These are phyloP conservation scores for Syndactyla subalaris DNA, from an alignment of 2,797 vertebrate species.

Conservation along the genomic window DNA sequence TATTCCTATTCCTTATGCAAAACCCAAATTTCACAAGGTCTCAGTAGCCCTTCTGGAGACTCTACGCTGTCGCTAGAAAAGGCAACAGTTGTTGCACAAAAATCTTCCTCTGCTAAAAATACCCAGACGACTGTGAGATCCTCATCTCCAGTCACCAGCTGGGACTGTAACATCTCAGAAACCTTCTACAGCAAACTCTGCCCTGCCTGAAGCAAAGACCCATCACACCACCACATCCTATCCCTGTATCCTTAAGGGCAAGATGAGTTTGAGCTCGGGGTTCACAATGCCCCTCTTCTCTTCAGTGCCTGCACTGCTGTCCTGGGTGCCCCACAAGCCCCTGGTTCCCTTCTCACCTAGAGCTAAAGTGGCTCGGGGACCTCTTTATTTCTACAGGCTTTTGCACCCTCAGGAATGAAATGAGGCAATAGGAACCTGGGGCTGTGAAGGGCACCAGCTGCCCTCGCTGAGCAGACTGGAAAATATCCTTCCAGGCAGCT, in stretches of 20 bases:
- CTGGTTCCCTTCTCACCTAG: neutral
- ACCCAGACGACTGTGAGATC: neutral
- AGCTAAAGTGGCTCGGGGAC: neutral
- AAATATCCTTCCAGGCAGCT: neutral
- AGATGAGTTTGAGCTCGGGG: neutral
- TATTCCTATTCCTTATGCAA: neutral
- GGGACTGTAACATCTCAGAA: neutral
- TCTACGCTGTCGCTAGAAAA: slow-evolving; percentile 5
- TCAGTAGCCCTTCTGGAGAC: neutral
- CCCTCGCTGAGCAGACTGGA: neutral
- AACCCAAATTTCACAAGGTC: slow-evolving; percentile 39
- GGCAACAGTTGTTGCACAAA: slow-evolving; percentile 14
- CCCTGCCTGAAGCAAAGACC: neutral
- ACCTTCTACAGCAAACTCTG: neutral
- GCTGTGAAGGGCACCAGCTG: neutral
- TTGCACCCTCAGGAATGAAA: neutral
- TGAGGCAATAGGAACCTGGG: accelerated
- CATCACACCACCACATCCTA: neutral
- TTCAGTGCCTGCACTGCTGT: neutral
- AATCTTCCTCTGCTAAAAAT: slow-evolving; percentile 26
- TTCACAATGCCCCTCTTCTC: neutral
- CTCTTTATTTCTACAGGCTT: neutral
- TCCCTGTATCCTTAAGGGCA: neutral
- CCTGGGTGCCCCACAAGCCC: neutral
- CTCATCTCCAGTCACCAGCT: slow-evolving; percentile 26